Evolutionary conservation across 2,888 invertebrate species (phyloP), one percentile per base, ranked within the genome.

Genomic region (Scrobipalpa costella): DNA sequence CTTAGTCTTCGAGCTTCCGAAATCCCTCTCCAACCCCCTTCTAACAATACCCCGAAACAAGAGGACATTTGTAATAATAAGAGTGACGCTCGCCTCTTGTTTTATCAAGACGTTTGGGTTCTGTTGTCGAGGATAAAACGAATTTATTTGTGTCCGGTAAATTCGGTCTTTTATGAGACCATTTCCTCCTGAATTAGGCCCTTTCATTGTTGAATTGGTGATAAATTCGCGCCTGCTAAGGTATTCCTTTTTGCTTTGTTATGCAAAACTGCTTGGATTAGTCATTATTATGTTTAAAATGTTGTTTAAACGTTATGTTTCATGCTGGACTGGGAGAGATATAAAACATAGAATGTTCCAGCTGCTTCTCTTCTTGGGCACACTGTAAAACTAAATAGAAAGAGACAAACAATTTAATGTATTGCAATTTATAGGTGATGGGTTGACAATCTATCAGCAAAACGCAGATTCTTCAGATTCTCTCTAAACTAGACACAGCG

Each of bases 131-230:
- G 57, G 57, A 57, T 38, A 57, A 57, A 36, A 19, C 36, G 57
- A 57, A 57, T 57, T 55, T 55, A 55, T 55, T 55, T 57, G 33
- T 57, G 57, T 57, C 57, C 57, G n/a, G 38, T 57, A 57, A 57
- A 57, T 57, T 17, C 36, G 17, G 38, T 17, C 57, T 36, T 57
- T 57, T 38, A 57, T 57, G 57, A 17, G 21, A 9, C 57, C 57
- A 36, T 36, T 44, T 44, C 33, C n/a, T 8, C 34, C 36, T 7
- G 36, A 57, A 57, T 57, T 57, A 57, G 57, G 57, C 36, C 17
- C 38, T 57, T 57, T 57, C 36, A 36, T n/a, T 57, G 57, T 21
- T 19, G 36, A 34, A 57, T 57, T 57, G 57, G 36, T 57, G 57
- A 57, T 57, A 36, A 57, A 36, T 57, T 57, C 36, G 36, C 38